Evolutionary conservation across 2,797 vertebrate genomes (phyloP).

Genomic region (Urosaurus nigricauda): DNA sequence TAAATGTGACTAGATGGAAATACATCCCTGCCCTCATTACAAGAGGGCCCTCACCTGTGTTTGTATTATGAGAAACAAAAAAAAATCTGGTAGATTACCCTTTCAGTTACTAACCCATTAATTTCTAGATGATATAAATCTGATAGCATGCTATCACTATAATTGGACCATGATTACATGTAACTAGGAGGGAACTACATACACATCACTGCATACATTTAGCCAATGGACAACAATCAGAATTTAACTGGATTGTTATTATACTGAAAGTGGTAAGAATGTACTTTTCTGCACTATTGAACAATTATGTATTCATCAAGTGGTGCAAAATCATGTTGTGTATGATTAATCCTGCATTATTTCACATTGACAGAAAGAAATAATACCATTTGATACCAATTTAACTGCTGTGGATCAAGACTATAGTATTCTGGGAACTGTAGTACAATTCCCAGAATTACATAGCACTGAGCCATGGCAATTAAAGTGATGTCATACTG

Average conservation of each 20-base stretch:
- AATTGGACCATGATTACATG: background rate
- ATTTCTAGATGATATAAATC: too few species aligned
- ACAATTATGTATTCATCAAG: background rate
- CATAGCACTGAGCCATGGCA: background rate
- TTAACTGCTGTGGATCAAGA: too few species aligned
- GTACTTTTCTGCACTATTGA: background rate
- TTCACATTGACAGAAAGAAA: background rate
- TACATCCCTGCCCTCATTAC: too few species aligned
- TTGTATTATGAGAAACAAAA: too few species aligned
- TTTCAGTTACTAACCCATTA: too few species aligned
- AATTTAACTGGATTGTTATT: background rate
- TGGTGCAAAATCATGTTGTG: background rate
- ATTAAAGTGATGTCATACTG: too few species aligned
- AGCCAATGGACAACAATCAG: background rate
- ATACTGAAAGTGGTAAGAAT: background rate
- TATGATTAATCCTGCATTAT: background rate
- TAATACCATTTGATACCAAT: too few species aligned
- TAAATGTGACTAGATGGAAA: too few species aligned
- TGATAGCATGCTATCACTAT: background rate
- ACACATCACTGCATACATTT: background rate
- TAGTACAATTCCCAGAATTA: too few species aligned
- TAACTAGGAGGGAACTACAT: background rate
- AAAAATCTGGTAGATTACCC: too few species aligned
- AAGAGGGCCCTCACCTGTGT: too few species aligned
- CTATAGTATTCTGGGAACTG: too few species aligned